phyloP scores from a whole-genome alignment of 2,797 vertebrate genomes.

The Sebastes itinus region DNA sequence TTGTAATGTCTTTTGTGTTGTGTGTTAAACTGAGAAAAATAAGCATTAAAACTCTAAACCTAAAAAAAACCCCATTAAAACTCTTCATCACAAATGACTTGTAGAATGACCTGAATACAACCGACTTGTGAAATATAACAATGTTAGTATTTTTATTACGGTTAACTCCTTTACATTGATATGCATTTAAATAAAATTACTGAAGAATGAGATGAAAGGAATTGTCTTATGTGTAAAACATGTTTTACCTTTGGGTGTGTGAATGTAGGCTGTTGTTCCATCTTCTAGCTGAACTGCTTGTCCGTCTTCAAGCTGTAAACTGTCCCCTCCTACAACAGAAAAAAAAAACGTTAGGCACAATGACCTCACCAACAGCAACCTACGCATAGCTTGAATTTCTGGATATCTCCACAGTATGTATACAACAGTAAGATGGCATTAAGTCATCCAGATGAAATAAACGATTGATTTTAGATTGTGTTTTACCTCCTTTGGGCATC shows the following conservation, averaged over 20 bases:
- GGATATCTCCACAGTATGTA: background rate
- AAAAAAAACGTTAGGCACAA: background rate
- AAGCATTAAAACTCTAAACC: too few relatives aligned
- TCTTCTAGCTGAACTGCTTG: slow-evolving; percentile 98
- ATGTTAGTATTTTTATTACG: background rate
- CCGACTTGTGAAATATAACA: background rate
- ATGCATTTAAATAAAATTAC: background rate
- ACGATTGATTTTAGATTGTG: background rate
- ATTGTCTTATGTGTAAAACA: accelerated
- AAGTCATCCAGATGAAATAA: background rate
- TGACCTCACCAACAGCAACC: background rate
- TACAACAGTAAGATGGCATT: background rate
- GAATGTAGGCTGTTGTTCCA: slow-evolving; percentile 97
- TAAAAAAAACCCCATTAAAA: background rate
- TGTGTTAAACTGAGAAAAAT: too few relatives aligned
- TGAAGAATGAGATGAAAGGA: background rate
- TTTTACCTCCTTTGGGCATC: slow-evolving; percentile 91
- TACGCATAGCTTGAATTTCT: background rate
- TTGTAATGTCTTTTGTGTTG: too few relatives aligned
- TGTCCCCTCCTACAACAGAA: slow-evolving; percentile 84
- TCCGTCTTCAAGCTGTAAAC: slow-evolving; percentile 95
- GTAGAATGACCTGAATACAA: background rate
- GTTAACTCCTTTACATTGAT: background rate
- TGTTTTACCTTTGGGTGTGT: slow-evolving; percentile 92
- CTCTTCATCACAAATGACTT: background rate